phyloP scores from a whole-genome alignment of 2,113 vertebrate species.

The Chaenogobius annularis region DNA sequence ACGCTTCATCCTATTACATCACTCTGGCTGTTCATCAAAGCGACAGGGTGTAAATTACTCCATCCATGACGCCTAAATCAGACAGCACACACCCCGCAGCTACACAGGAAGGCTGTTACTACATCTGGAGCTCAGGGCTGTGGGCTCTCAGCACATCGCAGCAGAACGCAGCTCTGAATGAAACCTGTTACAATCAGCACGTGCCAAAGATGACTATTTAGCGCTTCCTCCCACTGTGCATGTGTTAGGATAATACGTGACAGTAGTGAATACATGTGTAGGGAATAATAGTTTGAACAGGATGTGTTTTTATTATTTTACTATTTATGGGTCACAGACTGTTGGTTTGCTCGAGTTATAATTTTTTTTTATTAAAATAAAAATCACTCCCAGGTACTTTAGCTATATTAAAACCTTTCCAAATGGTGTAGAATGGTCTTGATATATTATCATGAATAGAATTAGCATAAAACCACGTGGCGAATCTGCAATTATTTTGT shows the following conservation, averaged over 20 bases:
- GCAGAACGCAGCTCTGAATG: slow-evolving; percentile 30
- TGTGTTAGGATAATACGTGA: background rate
- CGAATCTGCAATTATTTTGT: no score
- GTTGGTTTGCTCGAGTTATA: no score
- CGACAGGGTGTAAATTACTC: slow-evolving; percentile 68
- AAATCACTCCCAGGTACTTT: no score
- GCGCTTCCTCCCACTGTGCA: background rate
- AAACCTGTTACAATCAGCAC: slow-evolving; percentile 28
- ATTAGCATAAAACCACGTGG: no score
- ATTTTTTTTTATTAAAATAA: no score
- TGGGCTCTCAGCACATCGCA: slow-evolving; percentile 25
- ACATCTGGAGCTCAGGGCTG: slow-evolving; percentile 54
- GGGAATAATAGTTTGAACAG: background rate
- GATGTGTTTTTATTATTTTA: no score
- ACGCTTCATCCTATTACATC: slow-evolving; percentile 67
- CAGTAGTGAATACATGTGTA: background rate
- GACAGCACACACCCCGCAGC: slow-evolving; percentile 50
- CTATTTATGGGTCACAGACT: no score
- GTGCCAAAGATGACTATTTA: slow-evolving; percentile 26
- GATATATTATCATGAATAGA: no score
- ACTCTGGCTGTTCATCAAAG: slow-evolving; percentile 68
- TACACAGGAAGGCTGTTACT: slow-evolving; percentile 53
- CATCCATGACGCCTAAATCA: slow-evolving; percentile 71
- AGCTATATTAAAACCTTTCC: no score
- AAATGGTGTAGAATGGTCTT: no score